A percentile compares a stretch with the other conserved stretches of the same genome.
These are phyloP conservation scores for Pollimyrus isidori DNA, from an alignment of 2,113 vertebrate species.

Conservation along the genomic window DNA sequence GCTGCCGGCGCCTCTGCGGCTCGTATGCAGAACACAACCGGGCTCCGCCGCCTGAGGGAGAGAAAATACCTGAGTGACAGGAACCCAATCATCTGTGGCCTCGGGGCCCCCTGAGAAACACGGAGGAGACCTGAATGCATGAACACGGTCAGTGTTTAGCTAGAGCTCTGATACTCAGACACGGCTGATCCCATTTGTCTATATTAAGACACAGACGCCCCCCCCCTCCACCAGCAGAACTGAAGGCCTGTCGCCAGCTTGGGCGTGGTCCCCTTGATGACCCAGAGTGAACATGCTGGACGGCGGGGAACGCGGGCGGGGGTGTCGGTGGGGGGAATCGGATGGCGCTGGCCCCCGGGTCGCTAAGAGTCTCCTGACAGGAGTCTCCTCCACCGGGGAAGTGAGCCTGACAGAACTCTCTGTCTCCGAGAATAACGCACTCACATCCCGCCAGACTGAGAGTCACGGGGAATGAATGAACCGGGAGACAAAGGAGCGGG, in stretches of 20 bases:
- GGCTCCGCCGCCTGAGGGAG: not conserved
- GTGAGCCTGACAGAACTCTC: not conserved
- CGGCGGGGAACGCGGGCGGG: not conserved
- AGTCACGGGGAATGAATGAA: not conserved
- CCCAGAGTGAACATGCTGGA: slow-evolving; percentile 14
- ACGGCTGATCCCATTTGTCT: not conserved
- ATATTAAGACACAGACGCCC: not conserved
- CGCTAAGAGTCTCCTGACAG: not conserved
- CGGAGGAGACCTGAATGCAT: not conserved
- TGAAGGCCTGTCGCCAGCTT: not conserved
- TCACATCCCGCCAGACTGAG: not conserved
- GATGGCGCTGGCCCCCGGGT: not conserved
- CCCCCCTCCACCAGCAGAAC: not conserved
- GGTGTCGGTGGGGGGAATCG: not conserved
- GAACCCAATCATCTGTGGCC: not conserved
- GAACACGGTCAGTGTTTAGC: not conserved
- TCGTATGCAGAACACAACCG: not conserved
- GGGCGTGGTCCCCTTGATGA: slow-evolving; percentile 16
- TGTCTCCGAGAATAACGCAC: not conserved
- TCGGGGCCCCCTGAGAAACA: not conserved
- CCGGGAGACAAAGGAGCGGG: not conserved
- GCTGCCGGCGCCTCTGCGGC: not conserved
- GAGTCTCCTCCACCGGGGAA: not conserved
- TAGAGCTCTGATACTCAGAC: not conserved
- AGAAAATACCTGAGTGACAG: not conserved